A percentile compares a stretch with the other conserved stretches of the same genome.
Evolutionary conservation across 1,140 invertebrate genomes (phyloP).

Genomic region (Trachymyrmex cornetzi): DNA sequence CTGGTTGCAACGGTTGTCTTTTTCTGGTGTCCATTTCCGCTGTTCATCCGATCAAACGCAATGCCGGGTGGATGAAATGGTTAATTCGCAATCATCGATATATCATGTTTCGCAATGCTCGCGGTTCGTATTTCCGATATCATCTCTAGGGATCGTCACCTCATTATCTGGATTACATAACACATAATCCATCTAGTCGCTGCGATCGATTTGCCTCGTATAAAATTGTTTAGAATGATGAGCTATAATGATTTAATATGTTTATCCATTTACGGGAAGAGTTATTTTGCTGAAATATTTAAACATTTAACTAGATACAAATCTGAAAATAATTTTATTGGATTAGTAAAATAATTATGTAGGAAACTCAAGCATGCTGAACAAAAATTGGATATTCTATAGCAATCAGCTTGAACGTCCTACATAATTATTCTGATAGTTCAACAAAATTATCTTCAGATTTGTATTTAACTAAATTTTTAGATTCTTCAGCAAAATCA

Average conservation of each 20-base stretch:
- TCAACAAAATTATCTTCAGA: too few relatives aligned
- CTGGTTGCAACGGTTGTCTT: not conserved
- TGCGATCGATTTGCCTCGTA: not conserved
- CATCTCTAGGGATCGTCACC: not conserved
- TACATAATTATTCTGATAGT: too few relatives aligned
- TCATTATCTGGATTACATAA: not conserved
- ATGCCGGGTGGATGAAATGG: not conserved
- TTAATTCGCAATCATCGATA: slow-evolving; percentile 18
- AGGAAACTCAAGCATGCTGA: too few relatives aligned
- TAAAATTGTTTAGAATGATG: not conserved
- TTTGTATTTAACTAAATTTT: too few relatives aligned
- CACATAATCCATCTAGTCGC: not conserved
- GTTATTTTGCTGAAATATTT: not conserved
- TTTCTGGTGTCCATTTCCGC: not conserved
- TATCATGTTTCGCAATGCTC: slow-evolving; percentile 3
- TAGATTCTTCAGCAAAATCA: not conserved
- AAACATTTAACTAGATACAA: too few relatives aligned
- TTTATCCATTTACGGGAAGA: not conserved
- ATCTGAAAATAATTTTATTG: too few relatives aligned
- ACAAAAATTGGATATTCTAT: too few relatives aligned
- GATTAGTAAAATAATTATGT: too few relatives aligned
- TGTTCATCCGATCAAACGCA: not conserved
- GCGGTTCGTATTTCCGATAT: not conserved
- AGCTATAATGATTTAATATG: not conserved
- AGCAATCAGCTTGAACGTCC: too few relatives aligned